Conservation (phyloP, 2,113 vertebrate genomes). For the Rhineura floridana region DNA sequence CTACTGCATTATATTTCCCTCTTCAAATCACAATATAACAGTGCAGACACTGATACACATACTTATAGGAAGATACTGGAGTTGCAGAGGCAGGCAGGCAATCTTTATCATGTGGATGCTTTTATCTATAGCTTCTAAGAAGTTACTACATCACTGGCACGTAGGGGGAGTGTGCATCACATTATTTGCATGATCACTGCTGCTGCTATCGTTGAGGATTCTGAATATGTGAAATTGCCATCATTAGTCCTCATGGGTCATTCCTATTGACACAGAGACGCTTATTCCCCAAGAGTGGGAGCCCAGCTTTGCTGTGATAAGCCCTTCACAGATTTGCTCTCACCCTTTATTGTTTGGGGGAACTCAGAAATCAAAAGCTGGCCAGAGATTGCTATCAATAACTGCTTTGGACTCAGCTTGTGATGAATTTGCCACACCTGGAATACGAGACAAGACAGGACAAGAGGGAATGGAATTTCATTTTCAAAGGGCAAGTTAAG, state of each 20-base stretch:
- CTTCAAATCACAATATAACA: neutral
- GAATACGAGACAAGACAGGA: neutral
- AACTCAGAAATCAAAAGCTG: slow-evolving; percentile 11
- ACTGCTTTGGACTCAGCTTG: neutral
- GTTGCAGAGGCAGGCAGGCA: neutral
- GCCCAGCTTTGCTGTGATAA: neutral
- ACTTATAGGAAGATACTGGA: neutral
- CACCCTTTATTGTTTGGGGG: neutral
- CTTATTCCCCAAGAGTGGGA: slow-evolving; percentile 14
- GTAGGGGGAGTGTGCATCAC: neutral
- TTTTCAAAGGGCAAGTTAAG: neutral
- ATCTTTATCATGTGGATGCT: neutral
- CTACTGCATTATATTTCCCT: neutral
- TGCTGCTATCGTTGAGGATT: neutral
- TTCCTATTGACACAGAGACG: slow-evolving; percentile 4
- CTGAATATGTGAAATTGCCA: slow-evolving; percentile 3
- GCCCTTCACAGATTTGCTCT: neutral
- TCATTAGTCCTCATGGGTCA: slow-evolving; percentile 16
- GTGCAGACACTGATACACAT: neutral
- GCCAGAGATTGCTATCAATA: neutral
- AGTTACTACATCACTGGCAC: neutral
- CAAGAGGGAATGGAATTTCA: neutral
- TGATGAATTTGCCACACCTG: neutral
- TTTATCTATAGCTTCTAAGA: slow-evolving; percentile 9
- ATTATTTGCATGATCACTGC: slow-evolving; percentile 26